Evolutionary conservation across 2,113 vertebrate species (phyloP), one percentile per base, ranked within the genome.

Genomic region (Pterophyllum scalare): DNA sequence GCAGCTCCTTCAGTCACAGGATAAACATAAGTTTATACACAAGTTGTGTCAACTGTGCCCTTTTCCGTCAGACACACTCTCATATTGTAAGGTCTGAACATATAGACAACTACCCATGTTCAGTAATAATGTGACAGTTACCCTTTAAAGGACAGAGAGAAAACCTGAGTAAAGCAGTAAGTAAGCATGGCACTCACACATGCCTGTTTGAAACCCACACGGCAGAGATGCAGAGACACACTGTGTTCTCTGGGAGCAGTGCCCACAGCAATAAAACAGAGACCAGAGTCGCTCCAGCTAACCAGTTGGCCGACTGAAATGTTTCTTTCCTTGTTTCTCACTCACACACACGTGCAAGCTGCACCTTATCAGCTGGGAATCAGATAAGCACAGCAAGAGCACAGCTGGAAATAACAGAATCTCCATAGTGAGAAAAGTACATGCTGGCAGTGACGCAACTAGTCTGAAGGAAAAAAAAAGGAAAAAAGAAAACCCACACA

Each of bases 351-450:
- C 26, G 13, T 4, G 2, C 19, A 15, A 54, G 77, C 65, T 64
- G 72, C 3, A 59, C 75, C 81, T 87, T 89, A 89, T 92, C 88
- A 79, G 83, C 60, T 79, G 88, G 80, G 65, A 87, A 87, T 91
- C 86, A 83, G 87, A 85, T 81, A 87, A 78, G 28, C 83, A 79
- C 58, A 52, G 59, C 64, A 80, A 80, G 52, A 86, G 85, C 79
- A 88, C 85, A 93, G 88, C 89, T 91, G 88, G 83, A 91, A 91
- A 81, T 67, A 83, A 87, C 82, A 78, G 22, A 80, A 82, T 75
- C 78, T 58, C 83, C 77, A 84, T 49, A 67, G 43, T 64, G 80
- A 92, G 78, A 77, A 43, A 79, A 80, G 79, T 59, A 54, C 76
- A 46, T 78, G 81, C 72, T 87, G 81, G 87, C 80, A 90, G 85